Percentiles rank a stretch among this genome's conserved stretches.
Conservation (phyloP, 1,140 invertebrate species). For the Nasonia vitripennis region DNA sequence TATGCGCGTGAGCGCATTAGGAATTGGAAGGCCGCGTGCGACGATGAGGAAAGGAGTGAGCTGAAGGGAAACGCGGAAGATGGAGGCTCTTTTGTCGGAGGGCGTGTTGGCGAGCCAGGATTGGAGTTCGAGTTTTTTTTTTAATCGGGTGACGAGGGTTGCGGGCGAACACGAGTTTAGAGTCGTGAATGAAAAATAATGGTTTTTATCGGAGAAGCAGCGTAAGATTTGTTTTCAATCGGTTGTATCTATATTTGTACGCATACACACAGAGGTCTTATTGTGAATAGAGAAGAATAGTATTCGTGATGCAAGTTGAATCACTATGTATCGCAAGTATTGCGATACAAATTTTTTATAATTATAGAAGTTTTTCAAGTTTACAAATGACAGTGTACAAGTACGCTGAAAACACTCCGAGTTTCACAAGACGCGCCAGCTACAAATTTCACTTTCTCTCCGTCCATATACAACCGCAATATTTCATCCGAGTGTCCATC, state of each 20-base stretch:
- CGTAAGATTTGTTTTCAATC: constrained; percentile 41
- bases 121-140: constrained; percentile 2
- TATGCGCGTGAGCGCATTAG: constrained; percentile 69
- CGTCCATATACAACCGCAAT: not conserved
- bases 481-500: not conserved
- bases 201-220: too few relatives aligned
- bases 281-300: too few relatives aligned
- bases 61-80: constrained; percentile 62
- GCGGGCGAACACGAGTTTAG: not conserved
- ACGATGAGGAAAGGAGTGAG: constrained; percentile 33
- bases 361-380: too few relatives aligned
- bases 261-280: too few relatives aligned
- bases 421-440: too few relatives aligned
- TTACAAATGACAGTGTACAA: too few relatives aligned
- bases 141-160: not conserved
- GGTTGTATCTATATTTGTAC: too few relatives aligned
- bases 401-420: too few relatives aligned
- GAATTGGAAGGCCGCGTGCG: constrained; percentile 51
- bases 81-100: constrained; percentile 31
- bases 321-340: too few relatives aligned
- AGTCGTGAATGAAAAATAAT: not conserved
- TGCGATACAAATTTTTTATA: too few relatives aligned
- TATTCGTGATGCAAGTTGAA: too few relatives aligned
- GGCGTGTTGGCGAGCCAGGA: constrained; percentile 27
- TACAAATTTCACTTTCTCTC: too few relatives aligned